phyloP scores from a whole-genome alignment of 1,140 invertebrate species.

The Ostrea denselamellosa region DNA sequence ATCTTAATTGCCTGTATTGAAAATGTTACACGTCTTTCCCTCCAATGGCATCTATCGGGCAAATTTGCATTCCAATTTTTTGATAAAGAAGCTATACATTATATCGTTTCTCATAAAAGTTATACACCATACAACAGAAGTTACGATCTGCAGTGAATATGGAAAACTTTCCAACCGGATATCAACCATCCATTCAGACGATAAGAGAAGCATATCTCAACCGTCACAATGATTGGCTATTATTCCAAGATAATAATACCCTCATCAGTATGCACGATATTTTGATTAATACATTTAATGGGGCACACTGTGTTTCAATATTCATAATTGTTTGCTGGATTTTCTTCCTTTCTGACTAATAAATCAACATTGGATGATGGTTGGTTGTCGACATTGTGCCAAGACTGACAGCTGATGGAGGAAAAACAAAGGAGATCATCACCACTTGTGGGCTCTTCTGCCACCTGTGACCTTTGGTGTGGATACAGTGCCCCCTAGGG shows the following conservation, averaged over 20 bases:
- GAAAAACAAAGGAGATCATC: conserved; percentile 27
- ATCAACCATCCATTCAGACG: neutral
- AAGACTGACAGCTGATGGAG: conserved; percentile 11
- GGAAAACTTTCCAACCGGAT: neutral
- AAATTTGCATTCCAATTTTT: conserved; percentile 37
- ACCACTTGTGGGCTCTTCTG: neutral
- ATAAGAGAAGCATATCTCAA: neutral
- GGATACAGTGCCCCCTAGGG: neutral
- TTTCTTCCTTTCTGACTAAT: conserved; percentile 29
- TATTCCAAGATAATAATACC: conserved; percentile 1
- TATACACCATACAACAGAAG: neutral
- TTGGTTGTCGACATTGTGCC: neutral
- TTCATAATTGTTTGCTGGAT: conserved; percentile 28
- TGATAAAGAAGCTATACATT: conserved; percentile 12
- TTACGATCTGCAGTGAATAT: neutral
- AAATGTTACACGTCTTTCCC: neutral
- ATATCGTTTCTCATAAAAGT: conserved; percentile 1
- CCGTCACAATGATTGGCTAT: neutral
- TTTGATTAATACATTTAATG: conserved; percentile 35
- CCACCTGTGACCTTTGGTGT: conserved; percentile 1
- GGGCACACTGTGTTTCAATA: conserved; percentile 12
- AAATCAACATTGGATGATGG: conserved; percentile 13
- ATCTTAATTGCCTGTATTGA: conserved; percentile 16
- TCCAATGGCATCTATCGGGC: neutral
- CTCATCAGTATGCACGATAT: conserved; percentile 19